Conservation (phyloP, 2,797 vertebrate species). For the Iguana delicatissima region DNA sequence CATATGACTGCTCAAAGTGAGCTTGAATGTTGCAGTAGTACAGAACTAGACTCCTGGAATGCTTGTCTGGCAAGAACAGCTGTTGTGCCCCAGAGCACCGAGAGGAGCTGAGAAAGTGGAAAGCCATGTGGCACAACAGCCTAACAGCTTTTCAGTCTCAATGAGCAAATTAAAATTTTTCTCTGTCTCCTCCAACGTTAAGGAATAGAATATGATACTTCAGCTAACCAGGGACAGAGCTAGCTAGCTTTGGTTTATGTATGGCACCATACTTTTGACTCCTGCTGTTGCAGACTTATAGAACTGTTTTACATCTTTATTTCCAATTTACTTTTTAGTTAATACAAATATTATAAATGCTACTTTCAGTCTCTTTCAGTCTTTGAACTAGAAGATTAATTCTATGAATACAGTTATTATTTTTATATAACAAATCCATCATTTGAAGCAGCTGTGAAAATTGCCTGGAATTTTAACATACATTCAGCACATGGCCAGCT, state of each 20-base stretch:
- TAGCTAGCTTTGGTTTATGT: neutral
- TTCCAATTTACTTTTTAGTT: neutral
- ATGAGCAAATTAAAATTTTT: neutral
- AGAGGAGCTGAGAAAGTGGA: neutral
- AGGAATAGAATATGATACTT: neutral
- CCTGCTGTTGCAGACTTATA: neutral
- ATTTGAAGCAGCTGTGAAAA: constrained; percentile 20
- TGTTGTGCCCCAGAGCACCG: neutral
- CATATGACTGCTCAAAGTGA: too few species aligned
- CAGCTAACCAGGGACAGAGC: neutral
- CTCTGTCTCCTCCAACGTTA: neutral
- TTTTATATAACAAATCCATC: neutral
- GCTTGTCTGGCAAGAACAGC: neutral
- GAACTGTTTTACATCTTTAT: neutral
- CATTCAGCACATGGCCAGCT: constrained; percentile 15
- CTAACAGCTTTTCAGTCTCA: neutral
- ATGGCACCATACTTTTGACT: neutral
- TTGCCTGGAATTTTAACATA: constrained; percentile 10
- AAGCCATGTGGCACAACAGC: neutral
- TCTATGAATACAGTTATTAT: neutral
- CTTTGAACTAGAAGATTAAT: neutral
- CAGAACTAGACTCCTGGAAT: neutral
- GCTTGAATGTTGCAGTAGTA: neutral
- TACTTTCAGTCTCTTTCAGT: neutral
- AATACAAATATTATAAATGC: neutral